Evolutionary conservation across 1,140 invertebrate genomes (phyloP).

Genomic region (Oscheius sp.): DNA sequence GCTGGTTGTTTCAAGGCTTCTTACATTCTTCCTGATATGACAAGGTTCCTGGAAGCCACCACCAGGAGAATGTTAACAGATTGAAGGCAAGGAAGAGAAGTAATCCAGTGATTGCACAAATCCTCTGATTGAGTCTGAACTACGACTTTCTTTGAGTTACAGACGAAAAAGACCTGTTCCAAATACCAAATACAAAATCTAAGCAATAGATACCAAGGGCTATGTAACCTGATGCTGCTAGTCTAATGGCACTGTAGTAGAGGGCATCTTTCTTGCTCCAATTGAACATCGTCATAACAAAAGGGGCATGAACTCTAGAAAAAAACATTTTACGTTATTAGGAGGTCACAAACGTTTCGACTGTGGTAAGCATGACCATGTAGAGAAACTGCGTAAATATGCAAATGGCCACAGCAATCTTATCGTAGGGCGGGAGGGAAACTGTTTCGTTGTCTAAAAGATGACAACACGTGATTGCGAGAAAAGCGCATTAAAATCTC

Average conservation of each 20-base stretch:
- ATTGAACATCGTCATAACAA: slow-evolving; percentile 27
- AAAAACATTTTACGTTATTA: too few relatives aligned
- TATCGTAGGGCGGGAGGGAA: slow-evolving; percentile 18
- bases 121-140: slow-evolving; percentile 24
- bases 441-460: slow-evolving; percentile 3
- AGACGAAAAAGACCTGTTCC: slow-evolving; percentile 22
- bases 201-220: slow-evolving; percentile 11
- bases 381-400: slow-evolving; percentile 25
- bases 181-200: slow-evolving; percentile 17
- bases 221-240: slow-evolving; percentile 8
- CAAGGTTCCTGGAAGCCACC: slow-evolving; percentile 17
- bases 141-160: neutral
- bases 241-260: slow-evolving; percentile 17
- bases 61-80: slow-evolving; percentile 29
- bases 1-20: neutral
- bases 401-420: slow-evolving; percentile 16
- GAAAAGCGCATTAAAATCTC: too few relatives aligned
- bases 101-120: slow-evolving; percentile 17
- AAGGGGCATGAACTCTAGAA: slow-evolving; percentile 18
- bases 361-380: slow-evolving; percentile 29
- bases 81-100: slow-evolving; percentile 9
- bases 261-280: slow-evolving; percentile 19
- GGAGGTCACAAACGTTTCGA: slow-evolving; percentile 28
- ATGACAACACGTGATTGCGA: slow-evolving; percentile 7
- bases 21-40: slow-evolving; percentile 17